Base-by-base conservation (phyloP, 2,888 invertebrate species). In the Fragum whitleyi region DNA sequence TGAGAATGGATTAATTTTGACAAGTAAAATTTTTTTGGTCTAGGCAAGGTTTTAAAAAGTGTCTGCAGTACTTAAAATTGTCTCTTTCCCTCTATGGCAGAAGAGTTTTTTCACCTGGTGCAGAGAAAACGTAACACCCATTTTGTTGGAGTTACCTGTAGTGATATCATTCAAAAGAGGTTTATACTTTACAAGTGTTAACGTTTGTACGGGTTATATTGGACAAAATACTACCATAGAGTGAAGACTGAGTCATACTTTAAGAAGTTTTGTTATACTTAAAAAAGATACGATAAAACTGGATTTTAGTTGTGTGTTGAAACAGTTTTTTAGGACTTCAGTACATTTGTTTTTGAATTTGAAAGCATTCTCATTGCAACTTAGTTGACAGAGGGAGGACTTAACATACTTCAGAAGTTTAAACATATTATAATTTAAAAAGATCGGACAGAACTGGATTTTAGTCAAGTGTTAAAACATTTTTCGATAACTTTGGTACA, bases 1-100 rank as follows among this genome's bases (percentile, higher is more conserved):
- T 6, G 32, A 9, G 32, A 36, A 36, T 6, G 9, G 32, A 9
- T 36, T 36, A 36, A 36, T 36, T 36, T 36, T 36, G 9, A 36
- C 9, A 6, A 9, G 32, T 36, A 36, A 3, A 36, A 36, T 9
- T 36, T 36, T 9, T 36, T 36, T 36, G 5, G 9, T 36, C 9
- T 36, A 36, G 32, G 32, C 5, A 36, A 36, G 9, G 32, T 3
- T 6, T 71, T 62, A 55, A 61, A 32, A 55, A 53, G 62, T 62
- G 62, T 47, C 53, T 69, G 70, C n/a, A n/a, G n/a, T n/a, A 28
- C 55, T 62, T 73, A 53, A 51, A 73, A 29, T 9, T 36, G 59
- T 62, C 62, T 32, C 32, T 36, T 9, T 36, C 32, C 32, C 3
- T 36, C 32, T 36, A 6, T 9, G 32, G 32, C 32, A 36, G 32